Conservation (phyloP, 1,140 invertebrate genomes). For the Macrobrachium rosenbergii region DNA sequence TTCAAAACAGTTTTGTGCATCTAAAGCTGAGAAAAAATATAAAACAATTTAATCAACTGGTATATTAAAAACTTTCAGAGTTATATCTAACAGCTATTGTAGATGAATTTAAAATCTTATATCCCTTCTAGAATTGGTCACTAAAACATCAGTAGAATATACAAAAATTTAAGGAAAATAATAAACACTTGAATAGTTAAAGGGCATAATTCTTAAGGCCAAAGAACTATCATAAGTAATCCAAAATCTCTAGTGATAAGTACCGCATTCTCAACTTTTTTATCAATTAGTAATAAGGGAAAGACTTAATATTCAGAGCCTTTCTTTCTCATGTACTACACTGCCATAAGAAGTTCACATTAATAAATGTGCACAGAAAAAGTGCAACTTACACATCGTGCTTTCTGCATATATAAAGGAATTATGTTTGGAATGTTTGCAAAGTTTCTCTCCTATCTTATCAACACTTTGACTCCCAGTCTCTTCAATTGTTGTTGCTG, state of each 20-base stretch:
- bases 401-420: constrained; percentile 61
- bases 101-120: background rate
- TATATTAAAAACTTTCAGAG: background rate
- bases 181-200: too few species aligned
- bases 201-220: too few species aligned
- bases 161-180: too few species aligned
- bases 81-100: background rate
- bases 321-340: background rate
- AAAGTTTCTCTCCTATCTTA: constrained; percentile 57
- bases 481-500: constrained; percentile 53
- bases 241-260: too few species aligned
- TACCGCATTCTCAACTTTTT: background rate
- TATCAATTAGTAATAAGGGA: background rate
- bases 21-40: constrained; percentile 38
- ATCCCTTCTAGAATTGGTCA: background rate
- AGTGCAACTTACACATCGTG: constrained; percentile 37
- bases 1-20: constrained; percentile 55
- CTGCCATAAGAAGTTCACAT: constrained; percentile 5
- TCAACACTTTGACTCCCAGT: constrained; percentile 49
- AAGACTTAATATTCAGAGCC: background rate
- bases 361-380: constrained; percentile 4
- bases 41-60: background rate
- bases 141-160: too few species aligned
- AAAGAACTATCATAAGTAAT: too few species aligned
- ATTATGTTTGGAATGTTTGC: constrained; percentile 61